Base-by-base conservation (phyloP, 2,113 vertebrate genomes). In the Acinonyx jubatus region DNA sequence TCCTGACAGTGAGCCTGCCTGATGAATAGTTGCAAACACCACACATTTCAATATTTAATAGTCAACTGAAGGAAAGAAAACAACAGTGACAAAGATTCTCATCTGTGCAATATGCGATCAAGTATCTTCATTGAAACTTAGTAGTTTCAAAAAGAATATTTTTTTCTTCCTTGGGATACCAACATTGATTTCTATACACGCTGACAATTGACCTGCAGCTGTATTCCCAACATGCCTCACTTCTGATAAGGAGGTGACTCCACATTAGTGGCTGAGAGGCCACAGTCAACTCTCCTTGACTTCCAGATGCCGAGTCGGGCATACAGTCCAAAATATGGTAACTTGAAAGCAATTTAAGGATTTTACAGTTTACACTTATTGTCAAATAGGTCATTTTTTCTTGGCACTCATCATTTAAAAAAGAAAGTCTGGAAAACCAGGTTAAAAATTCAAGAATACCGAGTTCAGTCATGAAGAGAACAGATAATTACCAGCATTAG, bases 261-360 rank as follows among this genome's bases (percentile, higher is more conserved):
- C 36, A 27, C 21, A 31, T 4, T 61, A 81, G 0, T 12, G 65
- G 29, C 6, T 29, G 0, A 8, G 1, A 33, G 79, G 31, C 45
- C 23, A 38, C 2, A 29, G 48, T 55, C 88, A 50, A 10, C 29
- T 55, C 73, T 50, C 16, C 48, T 31, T 33, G 36, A 14, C 18
- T 3, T 29, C 21, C 27, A 33, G 12, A 38, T 52, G 68, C 14
- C 13, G 23, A 71, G 31, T 96, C 76, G 91, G 71, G 38, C 1
- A 50, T 96, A 31, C 19, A 69, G 61, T 41, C 48, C 33, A 41
- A 86, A 96, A 66, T 19, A 50, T 15, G 16, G 74, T 93, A 0
- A 80, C 71, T 87, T 69, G 61, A 95, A 89, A 96, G 79, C 36
- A 88, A 92, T 73, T 95, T 93, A 80, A 73, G 25, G n/a, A 69